Evolutionary conservation across 2,888 invertebrate species (phyloP).

Genomic region (Merodon equestris): DNA sequence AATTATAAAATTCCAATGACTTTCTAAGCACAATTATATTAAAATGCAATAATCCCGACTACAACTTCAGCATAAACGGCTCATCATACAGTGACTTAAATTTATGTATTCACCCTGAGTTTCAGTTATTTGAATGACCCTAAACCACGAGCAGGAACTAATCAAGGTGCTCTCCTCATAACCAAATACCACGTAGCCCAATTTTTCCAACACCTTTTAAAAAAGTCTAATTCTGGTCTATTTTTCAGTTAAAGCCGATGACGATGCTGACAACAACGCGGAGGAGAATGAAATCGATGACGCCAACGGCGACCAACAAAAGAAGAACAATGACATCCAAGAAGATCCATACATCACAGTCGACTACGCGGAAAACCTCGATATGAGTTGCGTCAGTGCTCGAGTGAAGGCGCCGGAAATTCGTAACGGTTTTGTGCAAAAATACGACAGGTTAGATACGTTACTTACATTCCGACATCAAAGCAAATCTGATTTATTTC

Average conservation of each 20-base stretch:
- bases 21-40: too few relatives aligned
- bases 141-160: too few relatives aligned
- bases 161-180: too few relatives aligned
- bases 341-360: conserved; percentile 75
- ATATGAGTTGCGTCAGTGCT: conserved; percentile 77
- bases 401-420: conserved; percentile 77
- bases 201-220: too few relatives aligned
- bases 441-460: conserved; percentile 73
- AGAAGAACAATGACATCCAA: conserved; percentile 72
- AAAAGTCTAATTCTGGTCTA: background rate
- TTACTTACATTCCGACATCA: background rate
- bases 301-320: conserved; percentile 10
- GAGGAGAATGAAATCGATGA: conserved; percentile 34
- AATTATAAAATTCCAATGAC: too few relatives aligned
- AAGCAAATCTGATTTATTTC: background rate
- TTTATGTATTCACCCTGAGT: too few relatives aligned
- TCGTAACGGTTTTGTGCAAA: conserved; percentile 74
- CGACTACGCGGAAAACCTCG: conserved; percentile 74
- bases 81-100: too few relatives aligned
- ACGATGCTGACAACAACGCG: conserved; percentile 62
- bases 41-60: too few relatives aligned
- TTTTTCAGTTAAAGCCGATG: conserved; percentile 50
- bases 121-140: too few relatives aligned
- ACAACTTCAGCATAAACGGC: too few relatives aligned
- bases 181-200: too few relatives aligned